A percentile compares a stretch with the other conserved stretches of the same genome.
phyloP scores from a whole-genome alignment of 1,140 invertebrate species.

The Marisa cornuarietis region DNA sequence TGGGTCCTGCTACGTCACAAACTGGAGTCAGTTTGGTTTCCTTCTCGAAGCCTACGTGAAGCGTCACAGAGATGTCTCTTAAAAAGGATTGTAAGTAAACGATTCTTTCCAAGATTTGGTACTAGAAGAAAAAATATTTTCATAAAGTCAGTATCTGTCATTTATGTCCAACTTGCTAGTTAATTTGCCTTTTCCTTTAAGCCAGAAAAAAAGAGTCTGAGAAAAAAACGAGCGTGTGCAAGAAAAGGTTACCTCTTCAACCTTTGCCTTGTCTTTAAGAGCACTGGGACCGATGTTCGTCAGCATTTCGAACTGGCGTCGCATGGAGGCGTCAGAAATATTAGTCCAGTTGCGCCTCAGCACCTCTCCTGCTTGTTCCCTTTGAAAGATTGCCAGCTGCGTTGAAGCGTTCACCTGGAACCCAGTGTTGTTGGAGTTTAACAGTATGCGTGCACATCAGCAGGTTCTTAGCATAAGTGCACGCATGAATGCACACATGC shows the following conservation, averaged over 20 bases:
- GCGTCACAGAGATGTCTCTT: no score
- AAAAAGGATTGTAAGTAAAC: no score
- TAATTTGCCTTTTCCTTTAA: constrained; percentile 73
- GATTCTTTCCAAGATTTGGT: background rate
- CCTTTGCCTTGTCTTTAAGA: constrained; percentile 64
- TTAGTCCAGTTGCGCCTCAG: constrained; percentile 70
- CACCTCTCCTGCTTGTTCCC: constrained; percentile 48
- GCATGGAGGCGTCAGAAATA: constrained; percentile 76
- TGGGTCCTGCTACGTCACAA: no score
- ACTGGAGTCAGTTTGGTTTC: no score
- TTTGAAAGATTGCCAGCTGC: constrained; percentile 45
- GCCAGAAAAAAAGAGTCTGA: background rate
- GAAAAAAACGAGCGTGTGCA: background rate
- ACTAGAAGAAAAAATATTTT: background rate
- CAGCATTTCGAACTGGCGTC: constrained; percentile 80
- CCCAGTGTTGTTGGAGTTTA: no score
- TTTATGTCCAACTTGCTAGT: constrained; percentile 76
- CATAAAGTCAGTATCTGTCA: background rate
- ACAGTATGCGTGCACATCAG: no score
- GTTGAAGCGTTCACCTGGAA: constrained; percentile 32
- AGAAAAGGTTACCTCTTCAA: constrained; percentile 35
- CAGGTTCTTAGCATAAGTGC: background rate
- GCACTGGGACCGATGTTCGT: constrained; percentile 81
- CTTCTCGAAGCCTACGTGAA: no score
- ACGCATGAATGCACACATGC: background rate